Evolutionary conservation across 2,888 invertebrate genomes (phyloP).

Genomic region (Bibio marci): DNA sequence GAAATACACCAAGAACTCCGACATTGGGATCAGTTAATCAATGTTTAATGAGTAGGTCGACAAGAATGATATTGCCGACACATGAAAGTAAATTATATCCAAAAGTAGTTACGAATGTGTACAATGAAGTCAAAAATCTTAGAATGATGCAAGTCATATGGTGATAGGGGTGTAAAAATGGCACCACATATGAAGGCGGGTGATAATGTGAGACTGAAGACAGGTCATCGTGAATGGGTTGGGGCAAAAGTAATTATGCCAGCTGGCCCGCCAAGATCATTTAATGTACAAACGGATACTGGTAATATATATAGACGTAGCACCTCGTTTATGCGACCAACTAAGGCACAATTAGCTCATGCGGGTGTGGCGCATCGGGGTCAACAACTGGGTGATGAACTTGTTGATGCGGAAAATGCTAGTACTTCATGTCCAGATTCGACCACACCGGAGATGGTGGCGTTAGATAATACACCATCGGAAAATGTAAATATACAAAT

Average conservation of each 20-base stretch:
- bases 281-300: conserved; percentile 6
- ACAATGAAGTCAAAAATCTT: conserved; percentile 2
- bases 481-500: too few relatives aligned
- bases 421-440: too few relatives aligned
- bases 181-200: conserved; percentile 3
- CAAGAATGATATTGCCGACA: background rate
- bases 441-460: too few relatives aligned
- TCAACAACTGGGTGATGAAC: too few relatives aligned
- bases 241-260: conserved; percentile 5
- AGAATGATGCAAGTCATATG: conserved; percentile 7
- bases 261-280: conserved; percentile 8
- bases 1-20: background rate
- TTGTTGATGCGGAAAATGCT: too few relatives aligned
- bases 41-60: background rate
- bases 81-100: conserved; percentile 3
- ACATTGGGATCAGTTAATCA: too few relatives aligned
- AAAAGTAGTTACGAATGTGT: conserved; percentile 12
- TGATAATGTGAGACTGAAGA: conserved; percentile 6
- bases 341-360: too few relatives aligned
- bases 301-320: conserved; percentile 6
- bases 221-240: conserved; percentile 6
- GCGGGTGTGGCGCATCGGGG: too few relatives aligned
- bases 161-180: background rate
- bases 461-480: too few relatives aligned
- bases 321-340: too few relatives aligned